phyloP scores from a whole-genome alignment of 2,113 vertebrate species.

The Aleadryas rufinucha region DNA sequence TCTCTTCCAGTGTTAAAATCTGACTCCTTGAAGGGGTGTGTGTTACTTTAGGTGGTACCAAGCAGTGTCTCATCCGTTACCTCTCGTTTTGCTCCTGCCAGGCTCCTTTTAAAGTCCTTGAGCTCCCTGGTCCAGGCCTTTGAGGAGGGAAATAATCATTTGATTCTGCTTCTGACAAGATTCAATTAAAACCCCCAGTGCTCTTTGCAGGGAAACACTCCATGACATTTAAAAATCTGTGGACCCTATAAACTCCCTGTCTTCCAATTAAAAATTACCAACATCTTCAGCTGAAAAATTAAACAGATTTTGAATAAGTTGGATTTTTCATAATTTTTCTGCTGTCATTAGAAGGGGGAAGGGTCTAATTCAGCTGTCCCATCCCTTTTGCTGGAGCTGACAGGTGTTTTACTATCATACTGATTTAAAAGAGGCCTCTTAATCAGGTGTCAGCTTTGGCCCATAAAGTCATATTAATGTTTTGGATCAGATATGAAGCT shows the following conservation, averaged over 20 bases:
- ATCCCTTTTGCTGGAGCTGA: not conserved
- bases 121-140: not conserved
- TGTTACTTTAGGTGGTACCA: not conserved
- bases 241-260: not conserved
- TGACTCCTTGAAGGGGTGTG: not conserved
- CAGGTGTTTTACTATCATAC: not conserved
- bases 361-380: not conserved
- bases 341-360: not conserved
- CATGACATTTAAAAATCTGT: not conserved
- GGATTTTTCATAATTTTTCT: not conserved
- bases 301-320: not conserved
- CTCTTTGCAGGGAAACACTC: not conserved
- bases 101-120: not conserved
- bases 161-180: not conserved
- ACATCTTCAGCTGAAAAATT: not conserved
- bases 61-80: not conserved
- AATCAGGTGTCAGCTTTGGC: constrained; percentile 58
- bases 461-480: constrained; percentile 62
- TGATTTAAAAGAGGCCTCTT: constrained; percentile 58
- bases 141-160: not conserved
- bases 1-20: not conserved
- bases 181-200: not conserved
- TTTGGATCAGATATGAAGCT: constrained; percentile 54
- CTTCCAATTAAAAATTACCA: not conserved
- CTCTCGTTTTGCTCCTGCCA: not conserved